A percentile compares a stretch with the other conserved stretches of the same genome.
Evolutionary conservation across 23 tunicate genomes (phyloP).

Genomic region (Diplosoma virens): DNA sequence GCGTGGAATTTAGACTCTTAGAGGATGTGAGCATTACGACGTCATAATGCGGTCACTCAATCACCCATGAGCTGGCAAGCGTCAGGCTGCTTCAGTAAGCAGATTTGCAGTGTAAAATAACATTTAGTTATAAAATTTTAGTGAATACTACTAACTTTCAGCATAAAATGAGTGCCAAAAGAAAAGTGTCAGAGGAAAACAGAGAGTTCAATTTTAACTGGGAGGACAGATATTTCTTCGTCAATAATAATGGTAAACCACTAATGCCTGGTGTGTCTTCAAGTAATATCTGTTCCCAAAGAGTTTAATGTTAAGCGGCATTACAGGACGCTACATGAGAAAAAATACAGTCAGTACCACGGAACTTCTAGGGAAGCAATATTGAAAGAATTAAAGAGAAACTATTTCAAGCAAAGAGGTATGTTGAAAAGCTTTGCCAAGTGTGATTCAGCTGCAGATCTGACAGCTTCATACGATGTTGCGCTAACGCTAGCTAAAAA

Average conservation of each 20-base stretch:
- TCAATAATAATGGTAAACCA: constrained; percentile 24
- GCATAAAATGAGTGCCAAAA: not conserved
- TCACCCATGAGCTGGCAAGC: too few species aligned
- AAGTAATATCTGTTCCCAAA: constrained; percentile 13
- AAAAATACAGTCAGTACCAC: constrained; percentile 25
- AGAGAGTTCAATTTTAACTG: constrained; percentile 14
- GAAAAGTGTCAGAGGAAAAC: too few species aligned
- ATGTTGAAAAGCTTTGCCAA: constrained; percentile 9
- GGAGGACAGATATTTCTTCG: constrained; percentile 29
- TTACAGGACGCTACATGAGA: constrained; percentile 27
- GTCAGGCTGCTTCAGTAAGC: too few species aligned
- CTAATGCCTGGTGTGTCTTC: constrained; percentile 25
- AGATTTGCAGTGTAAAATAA: too few species aligned
- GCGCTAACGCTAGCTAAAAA: constrained; percentile 31
- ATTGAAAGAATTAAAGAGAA: constrained; percentile 9
- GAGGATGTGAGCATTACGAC: too few species aligned
- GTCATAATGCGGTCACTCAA: too few species aligned
- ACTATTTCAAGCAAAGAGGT: constrained; percentile 6
- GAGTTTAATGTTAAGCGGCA: constrained; percentile 26
- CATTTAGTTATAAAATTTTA: too few species aligned
- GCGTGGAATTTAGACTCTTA: too few species aligned
- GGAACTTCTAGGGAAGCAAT: constrained; percentile 43
- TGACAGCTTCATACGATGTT: constrained; percentile 30
- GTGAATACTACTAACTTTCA: too few species aligned
- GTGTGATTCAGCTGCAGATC: constrained; percentile 12